phyloP scores from a whole-genome alignment of 2,113 vertebrate genomes.

The Tricholaema leucomelas region DNA sequence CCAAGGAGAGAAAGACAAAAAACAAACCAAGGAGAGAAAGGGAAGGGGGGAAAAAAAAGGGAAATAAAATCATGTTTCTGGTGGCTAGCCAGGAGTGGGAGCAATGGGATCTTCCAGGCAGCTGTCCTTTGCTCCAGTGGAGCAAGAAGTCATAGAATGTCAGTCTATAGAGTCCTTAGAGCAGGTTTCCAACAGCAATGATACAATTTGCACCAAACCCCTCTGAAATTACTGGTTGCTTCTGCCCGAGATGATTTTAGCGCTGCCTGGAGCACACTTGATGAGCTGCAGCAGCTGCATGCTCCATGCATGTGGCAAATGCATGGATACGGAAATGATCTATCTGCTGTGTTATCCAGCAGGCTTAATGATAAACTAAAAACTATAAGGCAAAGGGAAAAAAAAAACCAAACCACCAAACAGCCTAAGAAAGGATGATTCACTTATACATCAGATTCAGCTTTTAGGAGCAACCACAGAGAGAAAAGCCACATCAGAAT shows the following conservation, averaged over 20 bases:
- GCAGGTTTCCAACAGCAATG: not conserved
- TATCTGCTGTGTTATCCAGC: not conserved
- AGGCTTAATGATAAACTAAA: not conserved
- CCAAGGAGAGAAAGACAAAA: no score
- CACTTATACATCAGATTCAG: not conserved
- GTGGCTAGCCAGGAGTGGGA: not conserved
- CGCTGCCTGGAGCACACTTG: not conserved
- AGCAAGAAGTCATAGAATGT: not conserved
- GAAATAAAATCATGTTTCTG: not conserved
- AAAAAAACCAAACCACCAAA: not conserved
- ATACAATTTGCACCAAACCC: not conserved
- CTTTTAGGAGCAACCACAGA: not conserved
- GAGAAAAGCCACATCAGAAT: not conserved
- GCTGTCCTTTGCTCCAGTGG: not conserved
- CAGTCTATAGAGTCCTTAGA: not conserved
- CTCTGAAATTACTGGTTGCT: not conserved
- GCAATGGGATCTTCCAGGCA: not conserved
- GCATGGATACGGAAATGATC: not conserved
- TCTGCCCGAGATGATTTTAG: not conserved
- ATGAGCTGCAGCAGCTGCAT: not conserved
- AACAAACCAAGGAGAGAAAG: not conserved
- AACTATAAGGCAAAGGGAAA: not conserved
- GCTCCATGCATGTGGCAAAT: accelerated
- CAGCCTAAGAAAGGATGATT: not conserved
- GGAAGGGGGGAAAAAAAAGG: not conserved